These are phyloP conservation scores for Rhinolophus ferrumequinum DNA, from an alignment of 2,113 vertebrate species.

Conservation along the genomic window DNA sequence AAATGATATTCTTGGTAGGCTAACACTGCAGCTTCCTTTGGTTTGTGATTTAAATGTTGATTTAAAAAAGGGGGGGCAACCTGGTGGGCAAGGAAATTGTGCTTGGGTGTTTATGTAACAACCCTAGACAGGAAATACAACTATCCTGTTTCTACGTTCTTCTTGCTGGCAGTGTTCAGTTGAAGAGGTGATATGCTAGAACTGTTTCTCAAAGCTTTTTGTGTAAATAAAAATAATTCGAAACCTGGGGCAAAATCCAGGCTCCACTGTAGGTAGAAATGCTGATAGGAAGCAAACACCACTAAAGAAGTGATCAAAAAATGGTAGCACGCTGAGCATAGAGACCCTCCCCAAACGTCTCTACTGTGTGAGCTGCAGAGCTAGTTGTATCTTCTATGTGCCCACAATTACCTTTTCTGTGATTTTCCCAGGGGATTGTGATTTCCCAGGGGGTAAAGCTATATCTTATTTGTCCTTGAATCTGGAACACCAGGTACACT, in stretches of 20 bases:
- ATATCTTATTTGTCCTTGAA: not conserved
- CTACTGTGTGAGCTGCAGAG: not conserved
- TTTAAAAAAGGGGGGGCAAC: constrained; percentile 30
- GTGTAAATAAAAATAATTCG: not conserved
- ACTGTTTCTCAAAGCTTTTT: not conserved
- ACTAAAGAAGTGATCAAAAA: not conserved
- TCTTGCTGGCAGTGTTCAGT: not conserved
- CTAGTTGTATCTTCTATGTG: not conserved
- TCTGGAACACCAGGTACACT: not conserved
- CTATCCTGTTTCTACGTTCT: not conserved
- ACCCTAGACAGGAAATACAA: not conserved
- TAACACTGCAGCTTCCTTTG: not conserved
- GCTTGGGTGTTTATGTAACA: not conserved
- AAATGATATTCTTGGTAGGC: constrained; percentile 58
- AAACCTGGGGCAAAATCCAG: not conserved
- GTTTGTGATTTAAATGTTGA: constrained; percentile 52
- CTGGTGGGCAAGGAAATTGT: not conserved
- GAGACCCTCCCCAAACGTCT: not conserved
- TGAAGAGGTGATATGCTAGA: not conserved
- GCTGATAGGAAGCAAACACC: not conserved
- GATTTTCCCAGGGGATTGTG: not conserved
- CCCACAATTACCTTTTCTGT: not conserved
- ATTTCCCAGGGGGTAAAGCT: not conserved
- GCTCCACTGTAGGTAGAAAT: not conserved
- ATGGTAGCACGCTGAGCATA: not conserved